A percentile compares a stretch with the other conserved stretches of the same genome.
These are phyloP conservation scores for Botia almorhae DNA, from an alignment of 2,797 vertebrate genomes.

Conservation along the genomic window DNA sequence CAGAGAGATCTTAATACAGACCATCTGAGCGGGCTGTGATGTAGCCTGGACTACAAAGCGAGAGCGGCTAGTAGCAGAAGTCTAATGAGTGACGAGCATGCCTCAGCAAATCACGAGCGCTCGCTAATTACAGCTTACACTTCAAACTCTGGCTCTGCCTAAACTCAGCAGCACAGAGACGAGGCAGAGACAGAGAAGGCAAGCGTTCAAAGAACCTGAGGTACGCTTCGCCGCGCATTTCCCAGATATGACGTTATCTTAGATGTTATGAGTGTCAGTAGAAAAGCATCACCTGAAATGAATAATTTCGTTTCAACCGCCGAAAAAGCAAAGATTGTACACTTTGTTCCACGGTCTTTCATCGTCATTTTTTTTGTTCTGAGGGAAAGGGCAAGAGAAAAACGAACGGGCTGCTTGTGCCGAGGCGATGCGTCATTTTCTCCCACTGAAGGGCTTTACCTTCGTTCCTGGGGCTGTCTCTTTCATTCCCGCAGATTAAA, in stretches of 20 bases:
- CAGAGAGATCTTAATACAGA: conserved; percentile 48
- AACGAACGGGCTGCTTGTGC: background rate
- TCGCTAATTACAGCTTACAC: conserved; percentile 33
- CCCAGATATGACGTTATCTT: conserved; percentile 31
- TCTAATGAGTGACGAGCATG: conserved; percentile 40
- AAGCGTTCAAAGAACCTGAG: conserved; percentile 10
- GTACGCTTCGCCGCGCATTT: conserved; percentile 8
- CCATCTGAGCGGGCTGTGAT: background rate
- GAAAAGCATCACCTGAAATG: conserved; percentile 16
- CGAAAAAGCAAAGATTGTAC: conserved; percentile 32
- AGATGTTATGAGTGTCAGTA: conserved; percentile 37
- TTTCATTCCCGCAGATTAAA: conserved; percentile 46
- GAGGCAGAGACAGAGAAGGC: conserved; percentile 1
- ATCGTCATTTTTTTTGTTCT: conserved; percentile 17
- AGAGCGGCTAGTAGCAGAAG: conserved; percentile 21
- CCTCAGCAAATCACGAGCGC: conserved; percentile 40
- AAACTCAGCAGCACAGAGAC: conserved; percentile 10
- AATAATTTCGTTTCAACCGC: conserved; percentile 25
- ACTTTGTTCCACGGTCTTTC: conserved; percentile 26
- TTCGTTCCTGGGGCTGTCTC: conserved; percentile 5
- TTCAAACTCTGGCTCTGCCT: conserved; percentile 27
- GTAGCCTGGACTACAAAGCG: conserved; percentile 43
- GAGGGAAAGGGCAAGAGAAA: background rate
- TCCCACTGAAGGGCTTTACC: conserved; percentile 33
- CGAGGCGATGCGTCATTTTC: conserved; percentile 8